Base-by-base conservation (phyloP, 30 jellyfish, hydroid and myxozoan genomes). In the Aurelia aurita region DNA sequence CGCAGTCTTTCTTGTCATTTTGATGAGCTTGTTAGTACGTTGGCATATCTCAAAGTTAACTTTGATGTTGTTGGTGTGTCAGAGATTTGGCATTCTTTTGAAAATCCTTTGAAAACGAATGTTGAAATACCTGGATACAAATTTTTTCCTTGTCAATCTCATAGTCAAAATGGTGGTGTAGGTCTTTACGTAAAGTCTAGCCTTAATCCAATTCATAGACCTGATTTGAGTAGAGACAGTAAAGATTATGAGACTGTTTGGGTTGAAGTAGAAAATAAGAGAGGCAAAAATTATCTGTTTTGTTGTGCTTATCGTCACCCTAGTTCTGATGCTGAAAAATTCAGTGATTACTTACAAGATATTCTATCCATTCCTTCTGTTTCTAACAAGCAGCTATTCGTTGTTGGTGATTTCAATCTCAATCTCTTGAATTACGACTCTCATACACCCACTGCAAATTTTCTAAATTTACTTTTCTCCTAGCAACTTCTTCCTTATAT, bases 151-250 rank as follows among this genome's bases (percentile, higher is more conserved):
- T 22, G n/a, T 29, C 5, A 72, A 46, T 72, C 84, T 1, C 3
- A 15, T 9, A 60, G 35, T 26, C 73, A 60, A 60, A 60, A 60
- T 60, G 73, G 23, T 60, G 85, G 85, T 49, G 85, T 73, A 16
- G 85, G 68, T 5, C 49, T 73, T 43, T 73, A 71, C 39, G 83
- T 71, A 46, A 71, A 71, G 43, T 71, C 83, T 8, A 7, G 34
- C 6, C 6, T 22, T 2, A 9, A 16, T 9, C 20, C 74, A 1
- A 62, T 15, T 23, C 74, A 1, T 1, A 19, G 74, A 2, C 34
- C 19, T 4, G 84, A 72, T 72, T 31, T 72, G 46, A 15, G 43
- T 72, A 34, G 27, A 1, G 49, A 72, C 21, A 1, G 72, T 53
- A n/a, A 25, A 3, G 72, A 46, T 34, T 72, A 29, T 72, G 84